These are phyloP conservation scores for Paraplagusia blochii DNA, from an alignment of 2,113 vertebrate species.

Conservation along the genomic window DNA sequence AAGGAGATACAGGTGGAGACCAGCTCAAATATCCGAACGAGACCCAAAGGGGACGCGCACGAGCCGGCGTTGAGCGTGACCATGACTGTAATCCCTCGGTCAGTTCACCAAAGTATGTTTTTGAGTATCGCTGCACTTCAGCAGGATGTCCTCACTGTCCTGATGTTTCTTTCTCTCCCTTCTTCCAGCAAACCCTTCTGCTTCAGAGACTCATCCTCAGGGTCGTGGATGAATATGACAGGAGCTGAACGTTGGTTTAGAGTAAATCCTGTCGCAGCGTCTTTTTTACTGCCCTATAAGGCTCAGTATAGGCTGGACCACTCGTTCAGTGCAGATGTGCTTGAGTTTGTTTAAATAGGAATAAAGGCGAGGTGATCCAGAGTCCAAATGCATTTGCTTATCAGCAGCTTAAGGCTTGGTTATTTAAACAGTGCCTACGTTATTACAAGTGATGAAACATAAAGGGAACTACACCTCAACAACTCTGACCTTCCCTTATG, in stretches of 20 bases:
- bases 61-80: slow-evolving; percentile 46
- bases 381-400: slow-evolving; percentile 10
- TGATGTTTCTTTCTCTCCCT: background rate
- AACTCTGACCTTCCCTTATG: background rate
- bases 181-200: too few species aligned
- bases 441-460: background rate
- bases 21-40: slow-evolving; percentile 76
- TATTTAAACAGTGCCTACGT: background rate
- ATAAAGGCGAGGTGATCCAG: background rate
- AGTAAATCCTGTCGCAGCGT: background rate
- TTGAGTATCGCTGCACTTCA: background rate
- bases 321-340: background rate
- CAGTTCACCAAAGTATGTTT: background rate
- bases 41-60: slow-evolving; percentile 72
- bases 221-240: background rate
- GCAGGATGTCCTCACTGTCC: background rate
- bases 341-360: background rate
- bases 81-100: slow-evolving; percentile 8
- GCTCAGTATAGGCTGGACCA: background rate
- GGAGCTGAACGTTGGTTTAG: background rate
- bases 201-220: background rate
- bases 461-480: background rate
- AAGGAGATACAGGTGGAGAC: slow-evolving; percentile 79
- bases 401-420: slow-evolving; percentile 19
- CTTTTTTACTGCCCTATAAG: background rate